These are phyloP conservation scores for Solenodon paradoxus DNA, from an alignment of 2,113 vertebrate species.

Conservation along the genomic window DNA sequence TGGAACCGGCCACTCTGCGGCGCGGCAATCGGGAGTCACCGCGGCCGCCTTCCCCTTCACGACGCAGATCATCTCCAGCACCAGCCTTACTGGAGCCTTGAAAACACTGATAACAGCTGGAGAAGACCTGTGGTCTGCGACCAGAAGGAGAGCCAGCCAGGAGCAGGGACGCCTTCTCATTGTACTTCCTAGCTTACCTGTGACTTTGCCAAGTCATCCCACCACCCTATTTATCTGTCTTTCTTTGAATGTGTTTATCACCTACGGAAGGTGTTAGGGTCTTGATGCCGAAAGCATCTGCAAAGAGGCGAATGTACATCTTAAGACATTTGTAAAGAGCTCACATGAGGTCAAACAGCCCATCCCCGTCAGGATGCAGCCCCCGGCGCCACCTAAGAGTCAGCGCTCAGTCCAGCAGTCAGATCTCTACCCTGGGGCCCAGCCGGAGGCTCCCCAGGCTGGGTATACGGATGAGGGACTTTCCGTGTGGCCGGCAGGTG, in stretches of 20 bases:
- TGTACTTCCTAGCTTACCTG: neutral
- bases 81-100: too few relatives aligned
- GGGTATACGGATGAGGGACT: neutral
- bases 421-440: too few relatives aligned
- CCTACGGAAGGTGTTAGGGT: neutral
- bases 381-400: neutral
- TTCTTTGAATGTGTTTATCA: constrained; percentile 24
- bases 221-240: neutral
- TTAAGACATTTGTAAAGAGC: neutral
- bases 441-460: too few relatives aligned
- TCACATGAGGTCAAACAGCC: neutral
- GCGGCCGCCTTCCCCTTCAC: too few relatives aligned
- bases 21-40: too few relatives aligned
- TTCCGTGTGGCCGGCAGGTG: neutral
- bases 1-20: too few relatives aligned
- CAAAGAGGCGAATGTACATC: neutral
- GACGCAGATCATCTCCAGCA: too few relatives aligned
- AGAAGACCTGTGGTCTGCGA: neutral
- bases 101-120: neutral
- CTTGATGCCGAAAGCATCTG: neutral
- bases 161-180: neutral
- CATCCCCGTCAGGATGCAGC: neutral
- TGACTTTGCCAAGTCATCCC: neutral
- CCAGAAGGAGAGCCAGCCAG: neutral
- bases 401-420: too few relatives aligned